These are phyloP conservation scores for Porites evermanni DNA, from an alignment of 92 coral and sea anemone species.

Conservation along the genomic window DNA sequence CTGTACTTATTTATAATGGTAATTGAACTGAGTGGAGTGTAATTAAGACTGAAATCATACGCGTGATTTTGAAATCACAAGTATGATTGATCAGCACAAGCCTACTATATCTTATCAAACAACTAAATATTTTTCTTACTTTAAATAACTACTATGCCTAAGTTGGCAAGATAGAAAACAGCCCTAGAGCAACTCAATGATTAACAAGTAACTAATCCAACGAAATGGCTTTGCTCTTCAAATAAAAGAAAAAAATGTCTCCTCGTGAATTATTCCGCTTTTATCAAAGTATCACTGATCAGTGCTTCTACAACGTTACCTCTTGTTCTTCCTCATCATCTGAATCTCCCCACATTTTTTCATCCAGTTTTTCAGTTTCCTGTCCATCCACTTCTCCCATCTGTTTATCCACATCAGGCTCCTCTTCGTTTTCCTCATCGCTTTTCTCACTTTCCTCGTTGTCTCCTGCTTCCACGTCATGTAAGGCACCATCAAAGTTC, in stretches of 20 bases:
- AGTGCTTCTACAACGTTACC: constrained; percentile 9
- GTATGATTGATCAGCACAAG: too few relatives aligned
- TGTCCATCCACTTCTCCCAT: constrained; percentile 97
- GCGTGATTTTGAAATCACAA: too few relatives aligned
- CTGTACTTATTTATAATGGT: too few relatives aligned
- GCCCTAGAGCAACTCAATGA: too few relatives aligned
- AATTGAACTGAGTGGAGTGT: too few relatives aligned
- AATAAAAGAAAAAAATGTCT: not conserved
- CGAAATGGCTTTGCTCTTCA: not conserved
- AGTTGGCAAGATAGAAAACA: too few relatives aligned
- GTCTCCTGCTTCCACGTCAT: constrained; percentile 82
- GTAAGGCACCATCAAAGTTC: constrained; percentile 91
- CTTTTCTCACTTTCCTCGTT: constrained; percentile 64
- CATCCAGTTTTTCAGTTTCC: constrained; percentile 86
- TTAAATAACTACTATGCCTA: too few relatives aligned
- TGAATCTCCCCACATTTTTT: constrained; percentile 98
- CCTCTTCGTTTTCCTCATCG: constrained; percentile 74
- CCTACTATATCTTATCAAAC: too few relatives aligned
- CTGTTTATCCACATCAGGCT: constrained; percentile 84
- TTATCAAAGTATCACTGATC: not conserved
- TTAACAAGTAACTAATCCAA: too few relatives aligned
- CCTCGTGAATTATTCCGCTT: not conserved
- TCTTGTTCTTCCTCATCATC: constrained; percentile 90
- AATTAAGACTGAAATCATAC: too few relatives aligned
- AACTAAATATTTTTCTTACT: too few relatives aligned